phyloP scores from a whole-genome alignment of 1,140 invertebrate species.

The Drosophila chauvacae region DNA sequence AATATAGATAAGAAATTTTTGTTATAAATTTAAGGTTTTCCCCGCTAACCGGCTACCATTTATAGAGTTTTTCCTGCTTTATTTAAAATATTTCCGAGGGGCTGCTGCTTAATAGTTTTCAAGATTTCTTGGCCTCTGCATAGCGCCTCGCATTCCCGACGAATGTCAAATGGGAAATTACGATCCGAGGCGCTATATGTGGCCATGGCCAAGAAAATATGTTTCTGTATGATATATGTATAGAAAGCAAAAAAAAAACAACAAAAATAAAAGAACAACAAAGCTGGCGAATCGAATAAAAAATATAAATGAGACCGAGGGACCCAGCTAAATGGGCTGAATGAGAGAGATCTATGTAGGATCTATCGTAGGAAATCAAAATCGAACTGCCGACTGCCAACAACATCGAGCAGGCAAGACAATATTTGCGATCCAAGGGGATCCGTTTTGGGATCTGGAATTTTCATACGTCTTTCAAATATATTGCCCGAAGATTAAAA shows the following conservation, averaged over 20 bases:
- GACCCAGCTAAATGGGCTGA: constrained; percentile 5
- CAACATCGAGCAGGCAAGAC: background rate
- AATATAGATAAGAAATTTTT: background rate
- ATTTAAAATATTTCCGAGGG: background rate
- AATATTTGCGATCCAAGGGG: constrained; percentile 1
- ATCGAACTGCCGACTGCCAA: constrained; percentile 28
- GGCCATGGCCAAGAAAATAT: constrained; percentile 55
- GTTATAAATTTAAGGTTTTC: background rate
- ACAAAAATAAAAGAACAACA: constrained; percentile 6
- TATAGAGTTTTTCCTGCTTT: constrained; percentile 4
- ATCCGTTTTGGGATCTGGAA: background rate
- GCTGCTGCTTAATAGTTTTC: constrained; percentile 26
- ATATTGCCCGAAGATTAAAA: constrained; percentile 54
- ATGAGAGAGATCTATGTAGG: no score
- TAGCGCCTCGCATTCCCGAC: constrained; percentile 21
- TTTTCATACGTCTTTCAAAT: constrained; percentile 27
- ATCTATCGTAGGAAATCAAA: constrained; percentile 28
- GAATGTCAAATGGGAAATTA: constrained; percentile 61
- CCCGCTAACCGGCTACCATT: background rate
- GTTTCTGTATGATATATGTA: constrained; percentile 21
- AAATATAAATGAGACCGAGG: constrained; percentile 37
- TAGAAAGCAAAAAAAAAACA: background rate
- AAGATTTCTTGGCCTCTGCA: constrained; percentile 48
- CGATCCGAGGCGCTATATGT: constrained; percentile 37
- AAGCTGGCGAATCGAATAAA: constrained; percentile 49